Evolutionary conservation across 2,888 invertebrate species (phyloP), one percentile per base, ranked within the genome.

Genomic region (Lasius platythorax): DNA sequence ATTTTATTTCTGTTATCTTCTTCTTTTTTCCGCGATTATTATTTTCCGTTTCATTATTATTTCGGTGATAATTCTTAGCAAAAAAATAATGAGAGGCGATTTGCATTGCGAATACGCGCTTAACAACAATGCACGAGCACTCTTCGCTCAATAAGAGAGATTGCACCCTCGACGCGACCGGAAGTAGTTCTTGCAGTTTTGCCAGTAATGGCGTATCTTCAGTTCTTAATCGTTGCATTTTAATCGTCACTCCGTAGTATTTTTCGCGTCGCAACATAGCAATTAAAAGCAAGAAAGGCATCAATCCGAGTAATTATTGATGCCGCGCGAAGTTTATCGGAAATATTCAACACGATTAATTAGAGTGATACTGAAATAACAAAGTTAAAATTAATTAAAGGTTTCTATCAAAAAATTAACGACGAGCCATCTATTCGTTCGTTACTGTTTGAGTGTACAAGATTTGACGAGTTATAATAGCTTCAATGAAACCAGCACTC

Each of bases 61-160:
- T 78, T 37, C 15, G 37, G 15, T 68, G 58, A 79, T 76, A 75
- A 73, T 75, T 85, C 86, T 70, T 30, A 23, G 33, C 37, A 81
- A 64, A 67, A 58, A 76, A 86, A 89, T 90, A 90, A 89, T 82
- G 85, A 88, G 75, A 40, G 63, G 56, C 28, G 83, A 86, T 90
- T 89, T 89, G 85, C 90, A 86, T 90, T 74, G 81, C 72, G 84
- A 61, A 81, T 64, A 53, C 78, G 85, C 87, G 85, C 87, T 85
- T 82, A 82, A 87, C 87, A 88, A 87, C 88, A 88, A 89, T 85
- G 86, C 86, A 84, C 76, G 84, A n/a, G 18, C 11, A 50, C 79
- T 56, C 40, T 58, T 30, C 53, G 28, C 56, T n/a, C 50, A 23
- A 50, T 46, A 33, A 43, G 50, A 81, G 56, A 46, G 53, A 12